Conservation (phyloP, 2,888 invertebrate genomes). For the Eledona agricola region DNA sequence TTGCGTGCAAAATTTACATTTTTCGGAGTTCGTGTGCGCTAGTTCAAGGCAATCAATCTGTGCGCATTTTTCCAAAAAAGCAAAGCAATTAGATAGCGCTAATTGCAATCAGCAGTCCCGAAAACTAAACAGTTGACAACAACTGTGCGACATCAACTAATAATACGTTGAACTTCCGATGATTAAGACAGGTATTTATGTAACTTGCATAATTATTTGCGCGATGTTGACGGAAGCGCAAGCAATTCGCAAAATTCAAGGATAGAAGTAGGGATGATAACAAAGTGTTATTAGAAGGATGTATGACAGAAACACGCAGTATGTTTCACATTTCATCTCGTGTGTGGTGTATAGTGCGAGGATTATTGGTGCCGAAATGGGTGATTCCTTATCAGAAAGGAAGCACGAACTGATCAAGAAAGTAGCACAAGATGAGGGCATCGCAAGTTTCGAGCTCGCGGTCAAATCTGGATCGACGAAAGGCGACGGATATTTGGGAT, state of each 20-base stretch:
- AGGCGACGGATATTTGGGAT: constrained; percentile 42
- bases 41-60: too few relatives aligned
- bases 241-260: too few relatives aligned
- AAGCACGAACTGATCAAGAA: constrained; percentile 8
- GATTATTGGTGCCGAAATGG: constrained; percentile 10
- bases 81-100: too few relatives aligned
- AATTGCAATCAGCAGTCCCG: too few relatives aligned
- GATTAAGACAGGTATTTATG: too few relatives aligned
- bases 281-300: neutral
- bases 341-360: neutral
- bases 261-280: constrained; percentile 9
- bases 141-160: neutral
- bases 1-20: too few relatives aligned
- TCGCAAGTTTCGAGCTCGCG: constrained; percentile 29
- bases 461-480: constrained; percentile 25
- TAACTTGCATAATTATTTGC: too few relatives aligned
- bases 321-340: neutral
- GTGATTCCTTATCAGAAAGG: constrained; percentile 13
- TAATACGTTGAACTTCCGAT: constrained; percentile 4
- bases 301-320: neutral
- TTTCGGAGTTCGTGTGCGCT: too few relatives aligned
- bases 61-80: too few relatives aligned
- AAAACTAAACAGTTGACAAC: neutral
- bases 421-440: constrained; percentile 19
- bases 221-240: too few relatives aligned